Conservation (phyloP, 92 coral and sea anemone species). For the Siderastrea radians region DNA sequence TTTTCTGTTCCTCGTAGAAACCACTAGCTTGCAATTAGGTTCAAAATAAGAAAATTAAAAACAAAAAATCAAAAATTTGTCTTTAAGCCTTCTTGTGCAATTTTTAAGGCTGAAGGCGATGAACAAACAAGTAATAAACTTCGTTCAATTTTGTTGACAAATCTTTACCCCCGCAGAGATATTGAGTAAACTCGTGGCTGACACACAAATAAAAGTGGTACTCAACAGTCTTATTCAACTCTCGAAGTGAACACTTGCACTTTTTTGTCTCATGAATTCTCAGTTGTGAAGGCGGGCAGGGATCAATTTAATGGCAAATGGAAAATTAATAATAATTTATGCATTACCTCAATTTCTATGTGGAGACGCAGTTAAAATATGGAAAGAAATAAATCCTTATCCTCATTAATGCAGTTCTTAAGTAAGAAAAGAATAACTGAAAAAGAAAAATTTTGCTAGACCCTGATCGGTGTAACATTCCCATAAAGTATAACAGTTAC, state of each 20-base stretch:
- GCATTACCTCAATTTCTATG: not conserved
- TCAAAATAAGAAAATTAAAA: not conserved
- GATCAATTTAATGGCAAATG: not conserved
- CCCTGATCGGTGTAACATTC: no score
- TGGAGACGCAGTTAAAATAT: not conserved
- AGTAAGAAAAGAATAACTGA: not conserved
- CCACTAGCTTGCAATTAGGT: not conserved
- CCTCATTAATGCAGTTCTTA: not conserved
- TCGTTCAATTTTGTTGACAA: not conserved
- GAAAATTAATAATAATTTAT: not conserved
- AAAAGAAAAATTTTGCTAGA: not conserved
- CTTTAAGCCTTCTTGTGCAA: no score
- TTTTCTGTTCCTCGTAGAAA: constrained; percentile 16
- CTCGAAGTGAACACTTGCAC: not conserved
- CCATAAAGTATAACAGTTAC: no score
- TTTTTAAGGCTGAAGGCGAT: not conserved
- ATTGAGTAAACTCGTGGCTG: not conserved
- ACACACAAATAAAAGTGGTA: no score
- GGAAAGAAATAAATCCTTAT: not conserved
- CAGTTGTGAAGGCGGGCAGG: no score
- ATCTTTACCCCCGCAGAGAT: not conserved
- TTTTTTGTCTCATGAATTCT: not conserved
- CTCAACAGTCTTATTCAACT: not conserved
- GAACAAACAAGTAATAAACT: not conserved
- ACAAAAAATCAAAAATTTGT: no score